Conservation (phyloP, 2,797 vertebrate genomes). For the Clangula hyemalis region DNA sequence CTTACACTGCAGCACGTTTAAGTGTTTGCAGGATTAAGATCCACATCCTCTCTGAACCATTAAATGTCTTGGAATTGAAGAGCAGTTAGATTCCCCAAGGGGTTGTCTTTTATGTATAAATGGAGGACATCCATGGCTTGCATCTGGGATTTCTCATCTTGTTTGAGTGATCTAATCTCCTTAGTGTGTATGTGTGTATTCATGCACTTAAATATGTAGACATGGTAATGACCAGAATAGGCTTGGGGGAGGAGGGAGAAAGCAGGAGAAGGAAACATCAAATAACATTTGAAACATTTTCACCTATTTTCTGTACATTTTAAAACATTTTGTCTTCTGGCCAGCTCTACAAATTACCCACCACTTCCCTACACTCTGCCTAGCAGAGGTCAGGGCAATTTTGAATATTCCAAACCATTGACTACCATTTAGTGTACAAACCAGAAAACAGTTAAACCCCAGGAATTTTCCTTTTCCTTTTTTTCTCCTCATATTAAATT, state of each 20-base stretch:
- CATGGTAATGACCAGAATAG: not conserved
- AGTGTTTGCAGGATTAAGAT: conserved; percentile 37
- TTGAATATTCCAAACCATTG: not conserved
- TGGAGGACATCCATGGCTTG: conserved; percentile 6
- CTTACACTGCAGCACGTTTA: conserved; percentile 1
- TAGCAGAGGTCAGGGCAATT: not conserved
- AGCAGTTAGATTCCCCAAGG: conserved; percentile 26
- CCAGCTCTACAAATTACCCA: not conserved
- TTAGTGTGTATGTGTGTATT: not conserved
- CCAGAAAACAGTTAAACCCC: not conserved
- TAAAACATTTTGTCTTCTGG: not conserved
- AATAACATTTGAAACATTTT: not conserved
- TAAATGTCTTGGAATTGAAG: conserved; percentile 35
- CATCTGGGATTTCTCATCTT: conserved; percentile 52
- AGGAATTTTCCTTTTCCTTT: not conserved
- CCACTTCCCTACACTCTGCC: not conserved
- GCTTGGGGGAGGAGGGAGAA: not conserved
- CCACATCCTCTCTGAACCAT: conserved; percentile 8
- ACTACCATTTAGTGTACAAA: not conserved
- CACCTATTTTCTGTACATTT: not conserved
- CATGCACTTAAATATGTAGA: not conserved
- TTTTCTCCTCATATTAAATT: not conserved
- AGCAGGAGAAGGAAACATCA: not conserved
- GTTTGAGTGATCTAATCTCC: conserved; percentile 27
- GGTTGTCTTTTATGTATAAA: conserved; percentile 16